These are phyloP conservation scores for Austrofundulus limnaeus DNA, from an alignment of 2,113 vertebrate species.

Conservation along the genomic window DNA sequence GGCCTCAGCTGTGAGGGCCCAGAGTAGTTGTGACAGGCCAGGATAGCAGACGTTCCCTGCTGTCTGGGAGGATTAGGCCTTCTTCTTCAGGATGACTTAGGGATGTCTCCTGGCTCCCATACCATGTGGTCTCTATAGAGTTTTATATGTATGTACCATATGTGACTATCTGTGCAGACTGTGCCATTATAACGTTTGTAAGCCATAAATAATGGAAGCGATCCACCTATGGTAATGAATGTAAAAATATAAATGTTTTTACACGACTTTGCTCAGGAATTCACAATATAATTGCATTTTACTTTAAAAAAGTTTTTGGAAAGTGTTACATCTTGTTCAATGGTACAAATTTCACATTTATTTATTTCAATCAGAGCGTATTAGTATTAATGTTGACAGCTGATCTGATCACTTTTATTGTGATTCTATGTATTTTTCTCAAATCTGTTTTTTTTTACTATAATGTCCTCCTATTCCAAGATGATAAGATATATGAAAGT, in stretches of 20 bases:
- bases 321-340: neutral
- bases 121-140: conserved; percentile 32
- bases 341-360: too few relatives aligned
- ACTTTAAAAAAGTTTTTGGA: neutral
- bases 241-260: too few relatives aligned
- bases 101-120: conserved; percentile 36
- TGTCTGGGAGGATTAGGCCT: conserved; percentile 69
- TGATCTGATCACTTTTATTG: neutral
- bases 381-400: neutral
- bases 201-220: neutral
- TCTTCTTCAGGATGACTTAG: conserved; percentile 41
- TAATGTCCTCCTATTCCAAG: too few relatives aligned
- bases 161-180: neutral
- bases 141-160: conserved; percentile 9
- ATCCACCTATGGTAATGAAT: neutral
- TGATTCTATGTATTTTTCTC: too few relatives aligned
- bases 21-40: conserved; percentile 72
- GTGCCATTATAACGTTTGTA: neutral
- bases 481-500: too few relatives aligned
- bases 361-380: neutral
- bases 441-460: too few relatives aligned
- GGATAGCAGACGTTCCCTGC: conserved; percentile 66
- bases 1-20: conserved; percentile 56
- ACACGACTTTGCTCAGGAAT: too few relatives aligned
- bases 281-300: neutral